Base-by-base conservation (phyloP, 2,888 invertebrate genomes). In the Ectropis crepuscularia region DNA sequence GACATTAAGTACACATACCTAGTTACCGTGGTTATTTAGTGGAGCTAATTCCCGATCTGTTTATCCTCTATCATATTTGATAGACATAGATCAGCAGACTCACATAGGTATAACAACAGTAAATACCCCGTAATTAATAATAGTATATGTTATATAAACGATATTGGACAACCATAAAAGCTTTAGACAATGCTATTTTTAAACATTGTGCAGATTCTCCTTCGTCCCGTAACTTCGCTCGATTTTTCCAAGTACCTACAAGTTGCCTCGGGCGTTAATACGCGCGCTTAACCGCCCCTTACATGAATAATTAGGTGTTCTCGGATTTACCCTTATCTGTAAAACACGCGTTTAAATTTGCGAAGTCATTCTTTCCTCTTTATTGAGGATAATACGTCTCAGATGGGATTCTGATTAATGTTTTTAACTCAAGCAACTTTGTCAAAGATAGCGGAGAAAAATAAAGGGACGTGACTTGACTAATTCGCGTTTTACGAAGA, bases 231-330 rank as follows among this genome's bases (percentile, higher is more conserved):
- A 16, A 51, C 16, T 51, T 51, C 11, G n/a, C 11, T 10, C 2
- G 11, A 89, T 88, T 90, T 89, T 86, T 84, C 75, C 80, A 54
- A 58, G 63, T 46, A 28, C 16, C 16, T 28, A 57, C n/a, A 42
- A 58, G 74, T 64, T 76, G 77, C 76, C 74, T 65, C 76, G 83
- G 83, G 83, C 86, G 87, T 89, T 92, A 91, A 90, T 89, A 88
- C 88, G 83, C 82, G 78, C 83, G 85, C 83, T 87, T 88, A 88
- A 86, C 87, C 90, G 87, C 87, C 91, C 91, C 89, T 83, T 87
- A 92, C 91, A 89, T 91, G 92, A 92, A 92, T 92, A 92, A 92
- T 92, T 92, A 91, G 89, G 86, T 90, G 89, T 90, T 89, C 87
- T 81, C 74, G 82, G 85, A 87, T 90, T 91, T 87, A 87, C 79